Evolutionary conservation across 2,113 vertebrate genomes (phyloP), one percentile per base, ranked within the genome.

Genomic region (Nansenia antarctica): DNA sequence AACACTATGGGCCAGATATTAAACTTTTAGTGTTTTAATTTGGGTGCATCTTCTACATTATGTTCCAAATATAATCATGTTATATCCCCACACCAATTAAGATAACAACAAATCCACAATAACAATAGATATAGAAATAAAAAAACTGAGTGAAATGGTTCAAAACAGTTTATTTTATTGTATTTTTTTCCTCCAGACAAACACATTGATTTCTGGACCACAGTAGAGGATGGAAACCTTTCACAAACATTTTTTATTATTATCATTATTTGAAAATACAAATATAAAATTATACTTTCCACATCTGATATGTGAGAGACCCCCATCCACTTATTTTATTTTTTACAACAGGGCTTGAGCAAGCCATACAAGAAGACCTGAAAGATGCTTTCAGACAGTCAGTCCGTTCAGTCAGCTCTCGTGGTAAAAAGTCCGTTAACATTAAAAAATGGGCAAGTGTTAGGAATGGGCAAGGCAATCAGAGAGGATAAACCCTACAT

Each of bases 271-370:
- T 95, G 94, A 96, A 96, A 96, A 96, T 96, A 96, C 94, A 96
- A 95, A 96, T 96, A 95, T 96, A 96, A 96, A 96, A 95, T 94
- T 95, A 96, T 96, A 96, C 94, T 96, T 95, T 96, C 94, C 94
- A 95, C 94, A 95, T 96, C 93, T 95, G 94, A 92, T 93, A 96
- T 96, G 94, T 95, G 94, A 96, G 94, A 96, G 94, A 95, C 93
- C 94, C 93, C 94, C 94, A 95, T 96, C 94, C 94, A 95, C 92
- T 89, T 93, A 92, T 94, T 77, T 93, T 92, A 93, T 81, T 94
- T 94, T 95, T 94, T 95, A 95, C 93, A 96, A 94, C 94, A 94
- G 93, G 94, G 94, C 94, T 96, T 94, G 78, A 92, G 93, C 92
- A 94, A 96, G 95, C 95, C 95, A 87, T 94, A 95, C 92, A 95